Evolutionary conservation across 1,140 invertebrate species (phyloP).

Genomic region (Brachionus rotundiformis): DNA sequence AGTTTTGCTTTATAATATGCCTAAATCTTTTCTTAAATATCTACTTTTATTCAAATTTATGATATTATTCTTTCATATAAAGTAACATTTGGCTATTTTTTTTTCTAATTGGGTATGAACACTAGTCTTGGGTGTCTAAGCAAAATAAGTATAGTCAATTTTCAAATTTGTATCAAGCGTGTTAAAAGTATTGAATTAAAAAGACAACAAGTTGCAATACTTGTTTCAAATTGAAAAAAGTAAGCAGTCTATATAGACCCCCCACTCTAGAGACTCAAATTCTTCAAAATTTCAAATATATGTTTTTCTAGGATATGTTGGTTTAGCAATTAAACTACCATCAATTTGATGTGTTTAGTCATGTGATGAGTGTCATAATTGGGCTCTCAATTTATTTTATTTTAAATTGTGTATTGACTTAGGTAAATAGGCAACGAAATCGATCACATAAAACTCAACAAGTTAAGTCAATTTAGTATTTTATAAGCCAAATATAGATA

Average conservation of each 20-base stretch:
- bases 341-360: background rate
- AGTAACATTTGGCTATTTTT: too few species aligned
- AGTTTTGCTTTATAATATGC: background rate
- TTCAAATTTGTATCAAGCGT: background rate
- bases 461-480: too few species aligned
- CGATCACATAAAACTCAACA: too few species aligned
- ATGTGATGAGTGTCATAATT: conserved; percentile 1
- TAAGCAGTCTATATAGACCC: background rate
- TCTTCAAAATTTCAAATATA: conserved; percentile 43
- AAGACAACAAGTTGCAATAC: conserved; percentile 45
- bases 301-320: conserved; percentile 6
- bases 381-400: background rate
- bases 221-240: conserved; percentile 38
- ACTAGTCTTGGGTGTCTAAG: background rate
- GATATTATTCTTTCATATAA: too few species aligned
- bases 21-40: too few species aligned
- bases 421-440: background rate
- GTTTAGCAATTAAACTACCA: background rate
- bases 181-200: conserved; percentile 46
- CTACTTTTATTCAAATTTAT: too few species aligned
- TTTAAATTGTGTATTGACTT: too few species aligned
- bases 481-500: too few species aligned
- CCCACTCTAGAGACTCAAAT: conserved; percentile 6
- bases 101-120: background rate
- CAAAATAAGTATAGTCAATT: background rate